These are phyloP conservation scores for Patiria miniata DNA, from an alignment of 35 echinoderm and acorn worm species.

Conservation along the genomic window DNA sequence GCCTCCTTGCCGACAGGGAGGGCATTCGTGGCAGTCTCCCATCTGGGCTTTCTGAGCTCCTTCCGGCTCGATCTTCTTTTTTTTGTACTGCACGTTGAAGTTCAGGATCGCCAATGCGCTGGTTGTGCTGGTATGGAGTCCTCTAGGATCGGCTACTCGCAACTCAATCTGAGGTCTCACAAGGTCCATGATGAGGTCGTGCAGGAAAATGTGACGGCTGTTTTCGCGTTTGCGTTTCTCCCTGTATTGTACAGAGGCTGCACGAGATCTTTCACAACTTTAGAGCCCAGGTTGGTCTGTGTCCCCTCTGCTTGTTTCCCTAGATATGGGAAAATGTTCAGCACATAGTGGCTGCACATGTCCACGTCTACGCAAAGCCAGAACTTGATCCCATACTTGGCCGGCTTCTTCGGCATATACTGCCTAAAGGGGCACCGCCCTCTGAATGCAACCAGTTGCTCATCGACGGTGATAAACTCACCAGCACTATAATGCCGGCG, in stretches of 20 bases:
- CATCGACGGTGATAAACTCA: not conserved
- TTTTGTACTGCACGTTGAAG: not conserved
- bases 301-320: not conserved
- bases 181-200: not conserved
- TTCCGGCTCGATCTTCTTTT: not conserved
- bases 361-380: not conserved
- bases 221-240: not conserved
- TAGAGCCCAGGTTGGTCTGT: not conserved
- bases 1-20: not conserved
- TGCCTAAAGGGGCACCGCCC: not conserved
- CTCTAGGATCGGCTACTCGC: not conserved
- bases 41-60: not conserved
- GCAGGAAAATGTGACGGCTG: not conserved
- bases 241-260: not conserved
- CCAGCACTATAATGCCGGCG: not conserved
- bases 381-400: not conserved
- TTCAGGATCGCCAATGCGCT: not conserved
- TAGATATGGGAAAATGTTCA: not conserved
- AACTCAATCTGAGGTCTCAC: not conserved
- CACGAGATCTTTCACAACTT: not conserved
- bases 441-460: not conserved
- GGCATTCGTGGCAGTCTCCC: not conserved
- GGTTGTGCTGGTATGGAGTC: not conserved
- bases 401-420: slow-evolving; percentile 5
- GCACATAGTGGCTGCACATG: not conserved